Percentiles rank a stretch among this genome's conserved stretches.
Evolutionary conservation across 2,113 vertebrate species (phyloP).

Genomic region (Mustela lutreola): DNA sequence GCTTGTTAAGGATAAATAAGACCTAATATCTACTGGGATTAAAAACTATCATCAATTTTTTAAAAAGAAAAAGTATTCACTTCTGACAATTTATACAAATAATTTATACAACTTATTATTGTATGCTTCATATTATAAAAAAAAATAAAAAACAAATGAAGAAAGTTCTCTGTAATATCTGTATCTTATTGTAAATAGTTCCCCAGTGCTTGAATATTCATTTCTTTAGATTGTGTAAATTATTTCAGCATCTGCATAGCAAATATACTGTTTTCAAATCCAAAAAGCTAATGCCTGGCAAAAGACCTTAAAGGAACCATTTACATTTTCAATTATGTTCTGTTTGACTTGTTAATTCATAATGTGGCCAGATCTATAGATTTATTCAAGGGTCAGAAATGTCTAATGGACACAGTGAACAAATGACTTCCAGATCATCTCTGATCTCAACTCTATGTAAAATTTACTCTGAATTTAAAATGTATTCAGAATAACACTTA

Average conservation of each 20-base stretch:
- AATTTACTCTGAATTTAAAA: background rate
- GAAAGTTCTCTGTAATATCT: background rate
- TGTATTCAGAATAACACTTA: background rate
- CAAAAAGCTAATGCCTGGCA: background rate
- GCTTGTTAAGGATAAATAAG: background rate
- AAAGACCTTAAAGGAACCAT: background rate
- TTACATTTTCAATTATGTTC: background rate
- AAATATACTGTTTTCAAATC: background rate
- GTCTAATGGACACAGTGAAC: background rate
- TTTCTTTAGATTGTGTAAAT: background rate
- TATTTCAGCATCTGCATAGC: background rate
- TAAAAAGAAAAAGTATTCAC: background rate
- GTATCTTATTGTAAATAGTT: background rate
- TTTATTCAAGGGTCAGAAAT: background rate
- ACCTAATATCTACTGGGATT: background rate
- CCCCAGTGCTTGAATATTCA: background rate
- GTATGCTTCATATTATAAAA: background rate
- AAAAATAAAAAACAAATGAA: background rate
- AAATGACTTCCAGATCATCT: background rate
- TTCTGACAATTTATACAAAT: background rate
- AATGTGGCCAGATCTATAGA: background rate
- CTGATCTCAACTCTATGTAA: background rate
- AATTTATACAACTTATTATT: background rate
- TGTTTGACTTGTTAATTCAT: background rate
- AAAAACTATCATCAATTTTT: background rate